Conservation (phyloP, 92 coral and sea anemone genomes). For the Palythoa heliodiscus region DNA sequence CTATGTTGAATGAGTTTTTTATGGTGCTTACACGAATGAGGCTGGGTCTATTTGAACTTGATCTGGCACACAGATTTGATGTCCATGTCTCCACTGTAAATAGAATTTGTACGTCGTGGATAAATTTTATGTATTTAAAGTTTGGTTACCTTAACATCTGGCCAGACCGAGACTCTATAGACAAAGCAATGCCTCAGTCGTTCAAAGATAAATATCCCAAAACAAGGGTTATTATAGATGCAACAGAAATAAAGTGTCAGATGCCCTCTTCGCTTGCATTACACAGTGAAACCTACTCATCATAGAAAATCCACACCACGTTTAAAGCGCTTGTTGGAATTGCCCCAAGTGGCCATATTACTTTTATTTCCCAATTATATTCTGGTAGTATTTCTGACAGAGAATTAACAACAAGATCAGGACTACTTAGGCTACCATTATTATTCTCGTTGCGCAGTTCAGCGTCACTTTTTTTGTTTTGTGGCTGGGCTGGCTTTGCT, state of each 20-base stretch:
- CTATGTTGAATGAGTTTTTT: conserved; percentile 33
- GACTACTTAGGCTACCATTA: too few relatives aligned
- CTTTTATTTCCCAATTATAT: conserved; percentile 55
- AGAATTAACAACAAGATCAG: conserved; percentile 18
- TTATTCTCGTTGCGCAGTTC: conserved; percentile 39
- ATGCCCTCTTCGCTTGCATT: conserved; percentile 59
- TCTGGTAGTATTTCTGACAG: conserved; percentile 45
- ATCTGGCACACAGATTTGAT: conserved; percentile 56
- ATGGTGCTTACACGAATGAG: conserved; percentile 28
- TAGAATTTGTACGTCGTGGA: conserved; percentile 51
- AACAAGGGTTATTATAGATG: conserved; percentile 51
- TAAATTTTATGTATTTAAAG: conserved; percentile 43
- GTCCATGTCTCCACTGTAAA: conserved; percentile 44
- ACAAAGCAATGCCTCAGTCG: conserved; percentile 44
- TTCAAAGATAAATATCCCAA: conserved; percentile 36
- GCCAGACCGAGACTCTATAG: conserved; percentile 26
- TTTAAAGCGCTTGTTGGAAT: conserved; percentile 61
- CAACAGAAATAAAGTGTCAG: conserved; percentile 39
- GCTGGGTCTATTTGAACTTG: conserved; percentile 52
- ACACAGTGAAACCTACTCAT: conserved; percentile 48
- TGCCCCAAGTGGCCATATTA: conserved; percentile 58
- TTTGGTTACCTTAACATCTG: conserved; percentile 46
- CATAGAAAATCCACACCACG: conserved; percentile 55
- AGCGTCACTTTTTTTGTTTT: conserved; percentile 40
- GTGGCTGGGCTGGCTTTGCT: conserved; percentile 4